Percentiles rank a stretch among this genome's conserved stretches.
These are phyloP conservation scores for Physocephala rufipes DNA, from an alignment of 2,888 invertebrate genomes.

Conservation along the genomic window DNA sequence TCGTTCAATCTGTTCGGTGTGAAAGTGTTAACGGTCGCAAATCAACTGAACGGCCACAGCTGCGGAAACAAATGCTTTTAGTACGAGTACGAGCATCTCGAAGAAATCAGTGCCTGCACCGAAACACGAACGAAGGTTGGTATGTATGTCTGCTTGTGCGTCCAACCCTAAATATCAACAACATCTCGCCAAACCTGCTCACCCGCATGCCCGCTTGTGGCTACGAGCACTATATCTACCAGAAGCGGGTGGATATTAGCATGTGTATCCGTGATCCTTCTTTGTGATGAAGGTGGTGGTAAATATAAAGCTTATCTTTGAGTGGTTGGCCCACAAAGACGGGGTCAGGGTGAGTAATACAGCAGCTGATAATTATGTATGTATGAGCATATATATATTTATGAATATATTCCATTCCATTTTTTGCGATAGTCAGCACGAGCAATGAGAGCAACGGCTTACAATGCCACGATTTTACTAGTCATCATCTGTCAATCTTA, in stretches of 20 bases:
- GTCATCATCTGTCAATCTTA: slow-evolving; percentile 12
- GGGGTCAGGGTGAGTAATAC: background rate
- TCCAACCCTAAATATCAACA: too few relatives aligned
- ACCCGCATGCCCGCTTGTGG: slow-evolving; percentile 14
- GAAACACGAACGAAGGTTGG: slow-evolving; percentile 24
- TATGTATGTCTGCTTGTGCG: slow-evolving; percentile 33
- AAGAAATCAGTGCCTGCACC: slow-evolving; percentile 21
- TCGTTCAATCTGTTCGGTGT: background rate
- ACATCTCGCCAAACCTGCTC: too few relatives aligned
- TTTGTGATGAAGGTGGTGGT: background rate
- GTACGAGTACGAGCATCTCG: slow-evolving; percentile 23
- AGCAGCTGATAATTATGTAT: background rate
- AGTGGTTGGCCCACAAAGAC: slow-evolving; percentile 1
- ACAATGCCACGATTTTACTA: background rate
- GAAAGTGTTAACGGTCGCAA: slow-evolving; percentile 56
- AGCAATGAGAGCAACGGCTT: slow-evolving; percentile 5
- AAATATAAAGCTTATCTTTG: slow-evolving; percentile 4
- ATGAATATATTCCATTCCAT: too few relatives aligned
- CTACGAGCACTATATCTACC: background rate
- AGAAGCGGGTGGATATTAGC: too few relatives aligned
- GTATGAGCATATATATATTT: background rate
- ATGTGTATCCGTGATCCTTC: background rate
- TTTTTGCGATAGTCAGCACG: slow-evolving; percentile 32
- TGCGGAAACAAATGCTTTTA: background rate
- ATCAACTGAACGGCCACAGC: slow-evolving; percentile 55